phyloP scores from a whole-genome alignment of 2,797 vertebrate genomes.

The Capromys pilorides region DNA sequence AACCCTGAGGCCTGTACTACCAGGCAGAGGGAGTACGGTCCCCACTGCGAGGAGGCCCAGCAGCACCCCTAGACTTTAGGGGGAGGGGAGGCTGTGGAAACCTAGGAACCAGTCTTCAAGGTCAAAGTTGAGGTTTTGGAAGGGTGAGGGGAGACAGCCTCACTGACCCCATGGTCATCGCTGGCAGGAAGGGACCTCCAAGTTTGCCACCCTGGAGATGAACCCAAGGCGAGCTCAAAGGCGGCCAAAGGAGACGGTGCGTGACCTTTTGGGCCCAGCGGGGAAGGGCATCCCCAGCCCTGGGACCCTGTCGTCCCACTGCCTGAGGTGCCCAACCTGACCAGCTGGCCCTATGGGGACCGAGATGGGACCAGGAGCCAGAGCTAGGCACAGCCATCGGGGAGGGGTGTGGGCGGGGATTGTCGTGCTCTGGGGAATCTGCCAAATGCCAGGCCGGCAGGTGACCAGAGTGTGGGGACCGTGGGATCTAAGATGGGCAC shows the following conservation, averaged over 20 bases:
- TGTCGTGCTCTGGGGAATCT: rapidly evolving
- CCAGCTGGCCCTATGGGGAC: background rate
- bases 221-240: constrained; percentile 95
- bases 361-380: too few relatives aligned
- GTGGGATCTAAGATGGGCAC: rapidly evolving
- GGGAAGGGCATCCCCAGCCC: background rate
- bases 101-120: too few relatives aligned
- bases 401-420: rapidly evolving
- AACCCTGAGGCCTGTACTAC: rapidly evolving
- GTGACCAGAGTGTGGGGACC: background rate
- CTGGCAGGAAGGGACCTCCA: constrained; percentile 95
- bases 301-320: rapidly evolving
- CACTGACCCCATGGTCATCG: background rate
- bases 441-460: background rate
- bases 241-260: constrained; percentile 94
- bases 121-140: background rate
- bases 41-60: background rate
- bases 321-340: rapidly evolving
- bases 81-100: background rate
- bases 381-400: background rate
- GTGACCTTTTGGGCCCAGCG: background rate
- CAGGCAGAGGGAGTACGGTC: background rate
- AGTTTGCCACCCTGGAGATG: constrained; percentile 96
- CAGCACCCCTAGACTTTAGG: rapidly evolving
- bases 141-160: background rate